Conservation (phyloP, 1,140 invertebrate species). For the Bombus difficillimus region DNA sequence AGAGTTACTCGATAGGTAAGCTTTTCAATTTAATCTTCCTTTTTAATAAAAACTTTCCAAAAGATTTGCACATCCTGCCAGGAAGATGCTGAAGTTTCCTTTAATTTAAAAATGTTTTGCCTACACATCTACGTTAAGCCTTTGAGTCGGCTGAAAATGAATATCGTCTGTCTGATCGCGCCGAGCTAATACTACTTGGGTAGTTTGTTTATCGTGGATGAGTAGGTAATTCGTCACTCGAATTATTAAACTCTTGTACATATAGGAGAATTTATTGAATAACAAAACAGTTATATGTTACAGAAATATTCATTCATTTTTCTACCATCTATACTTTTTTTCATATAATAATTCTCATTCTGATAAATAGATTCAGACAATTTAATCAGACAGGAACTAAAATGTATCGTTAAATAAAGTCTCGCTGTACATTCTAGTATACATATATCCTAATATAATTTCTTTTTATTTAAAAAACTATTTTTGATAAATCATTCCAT, state of each 20-base stretch:
- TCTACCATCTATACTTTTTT: neutral
- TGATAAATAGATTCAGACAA: neutral
- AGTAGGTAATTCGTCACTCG: neutral
- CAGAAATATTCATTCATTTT: no score
- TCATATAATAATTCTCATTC: neutral
- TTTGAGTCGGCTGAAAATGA: neutral
- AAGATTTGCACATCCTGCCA: neutral
- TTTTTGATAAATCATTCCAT: neutral
- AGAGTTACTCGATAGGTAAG: constrained; percentile 58
- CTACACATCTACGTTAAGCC: neutral
- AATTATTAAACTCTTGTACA: neutral
- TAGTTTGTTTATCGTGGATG: neutral
- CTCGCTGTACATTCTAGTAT: neutral
- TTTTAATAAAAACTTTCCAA: neutral
- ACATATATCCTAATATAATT: neutral
- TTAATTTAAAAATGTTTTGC: neutral
- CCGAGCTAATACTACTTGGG: neutral
- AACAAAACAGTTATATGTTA: no score
- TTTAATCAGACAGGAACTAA: neutral
- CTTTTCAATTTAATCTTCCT: neutral
- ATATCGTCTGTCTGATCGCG: neutral
- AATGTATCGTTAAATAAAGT: neutral
- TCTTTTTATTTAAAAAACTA: neutral
- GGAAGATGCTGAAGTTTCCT: neutral
- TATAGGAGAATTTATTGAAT: no score